A percentile compares a stretch with the other conserved stretches of the same genome.
Conservation (phyloP, 2,797 vertebrate species). For the Cirrhinus molitorella region DNA sequence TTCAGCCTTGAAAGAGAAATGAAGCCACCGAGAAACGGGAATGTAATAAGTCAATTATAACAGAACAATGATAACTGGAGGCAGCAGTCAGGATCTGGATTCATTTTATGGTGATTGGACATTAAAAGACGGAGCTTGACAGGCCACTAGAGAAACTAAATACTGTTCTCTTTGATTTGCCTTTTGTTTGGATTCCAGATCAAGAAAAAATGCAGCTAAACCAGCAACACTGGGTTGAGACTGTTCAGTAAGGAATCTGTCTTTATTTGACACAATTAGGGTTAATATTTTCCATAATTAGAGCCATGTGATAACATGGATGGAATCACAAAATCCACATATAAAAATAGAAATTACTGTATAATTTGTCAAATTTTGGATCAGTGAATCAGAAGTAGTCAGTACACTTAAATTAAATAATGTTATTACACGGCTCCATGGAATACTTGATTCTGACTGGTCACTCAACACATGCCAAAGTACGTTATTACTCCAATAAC, state of each 20-base stretch:
- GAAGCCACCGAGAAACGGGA: background rate
- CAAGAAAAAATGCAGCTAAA: background rate
- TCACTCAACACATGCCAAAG: too few species aligned
- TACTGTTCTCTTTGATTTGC: background rate
- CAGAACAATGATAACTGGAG: slow-evolving; percentile 6
- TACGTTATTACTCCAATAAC: too few species aligned
- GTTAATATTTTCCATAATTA: background rate
- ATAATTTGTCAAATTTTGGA: too few species aligned
- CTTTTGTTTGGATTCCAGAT: background rate
- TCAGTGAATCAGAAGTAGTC: too few species aligned
- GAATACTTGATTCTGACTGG: too few species aligned
- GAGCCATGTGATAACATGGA: too few species aligned
- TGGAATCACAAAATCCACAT: too few species aligned
- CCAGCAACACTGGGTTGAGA: background rate
- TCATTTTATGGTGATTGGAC: background rate
- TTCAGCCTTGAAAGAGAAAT: slow-evolving; percentile 10
- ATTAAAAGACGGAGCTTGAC: background rate
- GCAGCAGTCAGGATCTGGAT: background rate
- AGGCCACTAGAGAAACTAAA: background rate
- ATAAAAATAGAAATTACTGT: too few species aligned
- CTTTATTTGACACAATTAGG: background rate
- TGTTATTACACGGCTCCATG: too few species aligned
- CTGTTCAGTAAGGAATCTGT: background rate
- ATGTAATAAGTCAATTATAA: background rate
- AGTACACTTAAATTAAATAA: too few species aligned